Base-by-base conservation (phyloP, 2,888 invertebrate genomes). In the Globia sparganii region DNA sequence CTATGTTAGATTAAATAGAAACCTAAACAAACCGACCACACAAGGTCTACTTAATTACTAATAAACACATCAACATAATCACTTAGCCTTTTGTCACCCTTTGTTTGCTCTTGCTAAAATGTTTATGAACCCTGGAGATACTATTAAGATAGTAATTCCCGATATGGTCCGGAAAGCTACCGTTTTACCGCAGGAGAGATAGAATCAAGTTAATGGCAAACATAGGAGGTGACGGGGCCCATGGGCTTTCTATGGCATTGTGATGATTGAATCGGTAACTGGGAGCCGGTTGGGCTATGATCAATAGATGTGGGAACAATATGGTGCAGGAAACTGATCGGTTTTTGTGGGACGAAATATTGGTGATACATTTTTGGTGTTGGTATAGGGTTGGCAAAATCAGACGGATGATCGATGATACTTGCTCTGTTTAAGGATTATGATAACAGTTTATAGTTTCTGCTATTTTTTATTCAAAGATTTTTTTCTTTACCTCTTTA, bases 191-290 rank as follows among this genome's bases (percentile, higher is more conserved):
- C 81, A 77, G n/a, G 43, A 61, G 67, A 82, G 86, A 87, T 87
- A 87, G 74, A 80, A 87, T 87, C 86, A 64, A 79, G 75, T 87
- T 83, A 81, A 85, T 87, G 77, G 87, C 62, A 72, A 77, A 75
- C 81, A 75, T 65, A 72, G 76, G 76, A 84, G 75, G 73, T 81
- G 86, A 84, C 78, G 77, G 67, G 28, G 15, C 77, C 72, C 78
- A 34, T 58, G 80, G 73, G 65, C n/a, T 66, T 75, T 66, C 80
- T 73, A 76, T 65, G 70, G 72, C 21, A 68, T 62, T 83, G 79
- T 86, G 82, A 84, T 61, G 72, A 73, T n/a, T n/a, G n/a, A n/a
- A n/a, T n/a, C 64, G 74, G 78, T 68, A 56, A 62, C 80, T 67
- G 59, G 61, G 43, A 61, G 65, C 67, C 71, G 40, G 80, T 83